Evolutionary conservation across 2,113 vertebrate genomes (phyloP).

Genomic region (Calidris pygmaea): DNA sequence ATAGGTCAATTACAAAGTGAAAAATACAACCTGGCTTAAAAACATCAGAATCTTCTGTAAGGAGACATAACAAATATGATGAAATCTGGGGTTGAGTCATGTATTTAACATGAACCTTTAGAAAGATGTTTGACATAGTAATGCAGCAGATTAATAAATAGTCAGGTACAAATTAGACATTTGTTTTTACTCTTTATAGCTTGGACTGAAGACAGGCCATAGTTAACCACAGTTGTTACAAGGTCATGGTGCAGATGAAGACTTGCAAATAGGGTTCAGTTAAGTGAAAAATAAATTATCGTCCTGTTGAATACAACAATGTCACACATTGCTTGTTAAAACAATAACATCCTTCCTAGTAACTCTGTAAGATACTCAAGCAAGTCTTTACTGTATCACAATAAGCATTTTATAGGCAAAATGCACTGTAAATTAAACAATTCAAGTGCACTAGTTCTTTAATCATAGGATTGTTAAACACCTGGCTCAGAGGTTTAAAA

Average conservation of each 20-base stretch:
- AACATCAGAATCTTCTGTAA: background rate
- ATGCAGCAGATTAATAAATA: background rate
- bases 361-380: background rate
- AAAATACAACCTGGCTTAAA: background rate
- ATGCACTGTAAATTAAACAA: background rate
- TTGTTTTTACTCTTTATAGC: background rate
- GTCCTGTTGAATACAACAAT: background rate
- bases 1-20: background rate
- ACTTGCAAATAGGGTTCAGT: background rate
- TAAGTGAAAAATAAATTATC: background rate
- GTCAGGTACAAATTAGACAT: background rate
- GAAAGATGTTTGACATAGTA: background rate
- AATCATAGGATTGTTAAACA: background rate
- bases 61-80: background rate
- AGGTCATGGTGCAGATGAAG: background rate
- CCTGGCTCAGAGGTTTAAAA: background rate
- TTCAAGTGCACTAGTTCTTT: background rate
- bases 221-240: background rate
- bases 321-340: background rate
- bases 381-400: background rate
- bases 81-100: background rate
- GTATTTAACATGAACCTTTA: background rate
- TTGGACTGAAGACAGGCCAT: background rate
- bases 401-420: background rate
- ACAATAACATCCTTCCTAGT: background rate